These are phyloP conservation scores for Scaptomyza parva DNA, from an alignment of 2,888 invertebrate species.

Conservation along the genomic window DNA sequence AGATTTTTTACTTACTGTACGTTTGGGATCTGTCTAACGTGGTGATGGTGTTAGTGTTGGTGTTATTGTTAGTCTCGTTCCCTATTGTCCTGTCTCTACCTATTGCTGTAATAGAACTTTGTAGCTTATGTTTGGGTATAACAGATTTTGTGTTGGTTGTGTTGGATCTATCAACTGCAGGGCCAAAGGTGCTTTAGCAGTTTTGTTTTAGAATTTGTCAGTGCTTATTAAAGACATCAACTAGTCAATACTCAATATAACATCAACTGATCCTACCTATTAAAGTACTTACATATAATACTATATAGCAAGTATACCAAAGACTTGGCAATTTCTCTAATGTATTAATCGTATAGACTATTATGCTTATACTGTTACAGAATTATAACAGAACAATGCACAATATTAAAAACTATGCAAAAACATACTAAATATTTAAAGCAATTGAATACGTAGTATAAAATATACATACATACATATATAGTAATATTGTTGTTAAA, in stretches of 20 bases:
- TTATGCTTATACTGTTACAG: constrained; percentile 35
- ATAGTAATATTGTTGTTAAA: constrained; percentile 60
- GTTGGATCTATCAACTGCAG: constrained; percentile 36
- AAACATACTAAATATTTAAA: constrained; percentile 26
- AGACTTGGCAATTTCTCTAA: constrained; percentile 68
- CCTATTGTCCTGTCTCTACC: constrained; percentile 11
- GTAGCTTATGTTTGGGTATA: constrained; percentile 6
- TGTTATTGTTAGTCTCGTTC: constrained; percentile 22
- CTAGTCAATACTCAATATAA: constrained; percentile 34
- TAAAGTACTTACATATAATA: constrained; percentile 29
- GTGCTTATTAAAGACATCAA: constrained; percentile 24
- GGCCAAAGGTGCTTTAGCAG: background rate
- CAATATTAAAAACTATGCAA: constrained; percentile 39
- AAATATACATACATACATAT: constrained; percentile 32
- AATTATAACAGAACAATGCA: constrained; percentile 29
- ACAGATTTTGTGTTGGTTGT: constrained; percentile 1
- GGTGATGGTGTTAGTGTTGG: constrained; percentile 28
- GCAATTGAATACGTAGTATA: constrained; percentile 36
- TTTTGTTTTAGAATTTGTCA: constrained; percentile 40
- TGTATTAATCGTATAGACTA: constrained; percentile 73
- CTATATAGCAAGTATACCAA: constrained; percentile 59
- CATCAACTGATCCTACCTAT: constrained; percentile 63
- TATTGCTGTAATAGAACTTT: background rate
- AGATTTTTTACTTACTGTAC: constrained; percentile 24
- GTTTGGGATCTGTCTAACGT: constrained; percentile 19